phyloP scores from a whole-genome alignment of 1,140 invertebrate genomes.

The Drosophila nigromelanica region DNA sequence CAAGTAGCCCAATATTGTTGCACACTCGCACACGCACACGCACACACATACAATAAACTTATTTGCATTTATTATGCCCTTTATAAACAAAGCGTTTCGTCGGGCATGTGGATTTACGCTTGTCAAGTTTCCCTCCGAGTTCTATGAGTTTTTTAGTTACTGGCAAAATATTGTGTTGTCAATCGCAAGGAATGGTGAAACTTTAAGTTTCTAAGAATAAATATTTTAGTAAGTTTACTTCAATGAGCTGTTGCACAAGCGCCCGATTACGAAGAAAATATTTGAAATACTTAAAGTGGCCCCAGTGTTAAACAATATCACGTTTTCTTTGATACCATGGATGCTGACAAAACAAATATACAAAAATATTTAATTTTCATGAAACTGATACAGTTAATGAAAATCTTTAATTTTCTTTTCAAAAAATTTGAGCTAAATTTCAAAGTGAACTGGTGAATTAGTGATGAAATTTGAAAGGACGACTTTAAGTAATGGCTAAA shows the following conservation, averaged over 20 bases:
- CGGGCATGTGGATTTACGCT: conserved; percentile 4
- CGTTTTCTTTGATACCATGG: neutral
- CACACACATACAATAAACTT: conserved; percentile 21
- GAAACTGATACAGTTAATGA: no score
- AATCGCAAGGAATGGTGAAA: neutral
- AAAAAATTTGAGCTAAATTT: no score
- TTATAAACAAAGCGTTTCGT: conserved; percentile 10
- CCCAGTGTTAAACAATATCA: neutral
- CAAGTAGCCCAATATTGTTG: conserved; percentile 50
- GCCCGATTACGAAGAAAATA: neutral
- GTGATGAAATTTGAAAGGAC: no score
- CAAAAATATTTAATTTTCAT: neutral
- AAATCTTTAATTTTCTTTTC: no score
- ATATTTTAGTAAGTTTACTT: neutral
- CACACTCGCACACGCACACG: conserved; percentile 6
- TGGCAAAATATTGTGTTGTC: neutral
- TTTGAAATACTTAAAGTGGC: neutral
- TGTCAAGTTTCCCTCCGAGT: neutral
- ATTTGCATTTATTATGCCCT: conserved; percentile 44
- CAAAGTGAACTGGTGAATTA: no score
- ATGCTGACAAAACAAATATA: no score
- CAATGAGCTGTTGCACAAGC: neutral
- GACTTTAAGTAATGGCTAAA: no score
- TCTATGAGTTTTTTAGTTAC: neutral
- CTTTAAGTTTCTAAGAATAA: neutral